Base-by-base conservation (phyloP, 2,888 invertebrate genomes). In the Digitonthophagus gazella region DNA sequence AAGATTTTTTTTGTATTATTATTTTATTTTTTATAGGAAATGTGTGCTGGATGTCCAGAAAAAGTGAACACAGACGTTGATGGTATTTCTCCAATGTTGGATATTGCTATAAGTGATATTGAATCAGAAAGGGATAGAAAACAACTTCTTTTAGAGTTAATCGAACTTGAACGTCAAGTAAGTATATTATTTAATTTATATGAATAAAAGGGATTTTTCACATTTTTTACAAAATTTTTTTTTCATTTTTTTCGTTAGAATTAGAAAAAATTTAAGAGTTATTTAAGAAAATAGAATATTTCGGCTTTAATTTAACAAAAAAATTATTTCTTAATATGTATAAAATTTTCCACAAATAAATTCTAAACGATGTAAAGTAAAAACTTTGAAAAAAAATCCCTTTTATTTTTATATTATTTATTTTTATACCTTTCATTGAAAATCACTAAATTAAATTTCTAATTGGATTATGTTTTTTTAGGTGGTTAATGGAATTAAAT, bases 401-500 rank as follows among this genome's bases (percentile, higher is more conserved):
- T n/a, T n/a, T 8, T 6, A 8, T 15, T 58, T 54, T 54, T 54
- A 54, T 54, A 54, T 54, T 11, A 54, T 54, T 11, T 8, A 15
- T 8, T 14, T 58, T 58, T 6, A 15, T 8, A n/a, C n/a, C 6
- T 14, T 6, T 14, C 14, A 15, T 58, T 6, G 11, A 58, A 4
- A n/a, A 14, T 61, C 61, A 61, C 14, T 61, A n/a, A n/a, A n/a
- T 11, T 28, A 28, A 14, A 20, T 15, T 11, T 63, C 19, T 16
- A 55, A 8, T 64, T 64, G n/a, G 6, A 44, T 44, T 44, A 44
- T 44, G 70, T 65, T 57, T 65, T 84, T 82, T 65, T 81, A 88
- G 88, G 85, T 88, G 2, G 87, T 88, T 14, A 85, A 86, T 75
- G 89, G 89, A 15, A 83, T 89, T 15, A 84, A 88, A 72, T 90